Base-by-base conservation (phyloP, 2,797 vertebrate species). In the Darevskia nairensis region DNA sequence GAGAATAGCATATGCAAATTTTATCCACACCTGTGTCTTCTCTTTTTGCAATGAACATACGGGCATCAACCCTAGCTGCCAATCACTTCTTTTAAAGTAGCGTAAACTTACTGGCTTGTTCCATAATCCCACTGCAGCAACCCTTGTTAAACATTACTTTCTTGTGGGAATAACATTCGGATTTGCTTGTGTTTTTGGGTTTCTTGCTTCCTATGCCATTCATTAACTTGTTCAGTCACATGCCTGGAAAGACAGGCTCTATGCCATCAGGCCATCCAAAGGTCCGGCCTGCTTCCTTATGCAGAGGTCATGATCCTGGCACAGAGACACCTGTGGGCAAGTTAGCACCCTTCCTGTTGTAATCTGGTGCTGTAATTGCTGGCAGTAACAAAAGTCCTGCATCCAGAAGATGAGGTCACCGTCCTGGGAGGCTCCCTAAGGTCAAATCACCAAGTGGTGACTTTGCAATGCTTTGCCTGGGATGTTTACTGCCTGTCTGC, bases 221-320 rank as follows among this genome's bases (percentile, higher is more conserved):
- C 55, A 94, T 95, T 94, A 94, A 95, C 92, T 69, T 0, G 0
- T 71, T 87, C 35, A 78, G 61, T 89, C 87, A 64, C 0, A 3
- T 86, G 80, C 83, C 74, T 0, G 0, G 8, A 89, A 59, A 0
- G 0, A 71, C 72, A 72, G 25, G 46, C 71, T 90, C 25, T 25
- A 59, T 74, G 6, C 27, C 55, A 15, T 4, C 92, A 13, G 87
- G 90, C 83, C 55, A 0, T 0, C 81, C 84, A 15, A 94, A 87
- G 77, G 82, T 0, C 0, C 81, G 80, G 55, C 75, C 82, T 0
- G 2, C 32, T n/a, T 82, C 69, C 17, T 32, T 80, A 27, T 76
- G 77, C 78, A 0, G 0, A 75, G 81, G 59, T 29, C 4, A 75
- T 1, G 19, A 10, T 1, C 6, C 84, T 91, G 59, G 64, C 11